Base-by-base conservation (phyloP, 2,113 vertebrate genomes). In the Enhydra lutris region DNA sequence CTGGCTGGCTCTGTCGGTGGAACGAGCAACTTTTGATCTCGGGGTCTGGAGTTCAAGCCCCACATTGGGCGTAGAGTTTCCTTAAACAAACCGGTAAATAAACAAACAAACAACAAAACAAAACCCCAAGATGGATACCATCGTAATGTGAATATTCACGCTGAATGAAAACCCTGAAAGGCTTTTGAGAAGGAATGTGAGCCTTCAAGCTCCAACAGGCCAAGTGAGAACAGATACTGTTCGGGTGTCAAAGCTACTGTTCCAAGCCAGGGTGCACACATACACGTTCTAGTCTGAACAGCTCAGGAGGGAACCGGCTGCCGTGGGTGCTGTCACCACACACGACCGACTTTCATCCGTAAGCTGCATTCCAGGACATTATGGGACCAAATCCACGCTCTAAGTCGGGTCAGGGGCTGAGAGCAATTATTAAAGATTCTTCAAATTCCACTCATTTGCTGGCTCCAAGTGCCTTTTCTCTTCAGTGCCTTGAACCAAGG, bases 121-220 rank as follows among this genome's bases (percentile, higher is more conserved):
- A 50, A 50, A 84, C 10, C 39, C 4, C 20, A 18, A 50, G 84
- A 34, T 34, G 24, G 9, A 74, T 82, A 79, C 45, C 31, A 73
- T 67, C 47, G 65, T 69, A 52, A 94, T 5, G 76, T n/a, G 36
- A 9, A 94, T 12, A 61, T 31, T 87, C 79, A 87, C 55, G 34
- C 4, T 15, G 52, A 92, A 94, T 67, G 88, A 88, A 94, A 92
- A 89, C 59, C 69, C 6, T 14, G 29, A n/a, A 18, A n/a, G 81
- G 89, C 14, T 76, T 76, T 91, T 71, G 81, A 84, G 69, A 50
- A 80, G 55, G 55, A 95, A 95, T 23, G 81, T 13, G 74, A 78
- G 83, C 10, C 91, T 92, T 85, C 76, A 71, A 89, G 78, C 50
- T 84, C 59, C 83, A 89, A n/a, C 73, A 65, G 94, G 83, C 79